Evolutionary conservation across 2,888 invertebrate genomes (phyloP).

Genomic region (Philopedon plagiatum): DNA sequence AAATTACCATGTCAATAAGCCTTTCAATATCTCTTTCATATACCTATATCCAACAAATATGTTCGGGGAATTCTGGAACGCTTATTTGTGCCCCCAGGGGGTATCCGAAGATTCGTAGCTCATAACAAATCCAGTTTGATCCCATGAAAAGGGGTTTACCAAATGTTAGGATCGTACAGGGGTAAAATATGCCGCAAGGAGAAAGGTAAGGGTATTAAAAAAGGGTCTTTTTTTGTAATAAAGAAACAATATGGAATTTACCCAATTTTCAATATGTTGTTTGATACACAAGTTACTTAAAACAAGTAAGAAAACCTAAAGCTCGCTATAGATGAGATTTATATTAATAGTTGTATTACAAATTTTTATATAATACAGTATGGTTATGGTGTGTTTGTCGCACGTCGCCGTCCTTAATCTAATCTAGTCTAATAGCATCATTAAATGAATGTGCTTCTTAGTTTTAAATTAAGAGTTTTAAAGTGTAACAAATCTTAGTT

Average conservation of each 20-base stretch:
- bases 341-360: no score
- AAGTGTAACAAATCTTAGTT: no score
- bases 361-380: no score
- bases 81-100: constrained; percentile 13
- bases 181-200: neutral
- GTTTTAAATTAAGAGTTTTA: no score
- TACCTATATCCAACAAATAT: constrained; percentile 30
- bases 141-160: constrained; percentile 11
- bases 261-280: neutral
- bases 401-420: no score
- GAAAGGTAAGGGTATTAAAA: neutral
- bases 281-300: no score
- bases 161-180: constrained; percentile 5
- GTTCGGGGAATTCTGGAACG: constrained; percentile 21
- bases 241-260: no score
- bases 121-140: constrained; percentile 22
- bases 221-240: neutral
- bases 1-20: constrained; percentile 33
- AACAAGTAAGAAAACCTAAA: no score
- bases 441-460: no score
- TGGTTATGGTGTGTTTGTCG: no score
- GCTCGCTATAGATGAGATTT: no score
- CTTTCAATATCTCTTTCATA: constrained; percentile 16
- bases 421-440: no score
- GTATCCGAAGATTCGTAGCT: constrained; percentile 12